Base-by-base conservation (phyloP, 2,113 vertebrate species). In the Piprites chloris region DNA sequence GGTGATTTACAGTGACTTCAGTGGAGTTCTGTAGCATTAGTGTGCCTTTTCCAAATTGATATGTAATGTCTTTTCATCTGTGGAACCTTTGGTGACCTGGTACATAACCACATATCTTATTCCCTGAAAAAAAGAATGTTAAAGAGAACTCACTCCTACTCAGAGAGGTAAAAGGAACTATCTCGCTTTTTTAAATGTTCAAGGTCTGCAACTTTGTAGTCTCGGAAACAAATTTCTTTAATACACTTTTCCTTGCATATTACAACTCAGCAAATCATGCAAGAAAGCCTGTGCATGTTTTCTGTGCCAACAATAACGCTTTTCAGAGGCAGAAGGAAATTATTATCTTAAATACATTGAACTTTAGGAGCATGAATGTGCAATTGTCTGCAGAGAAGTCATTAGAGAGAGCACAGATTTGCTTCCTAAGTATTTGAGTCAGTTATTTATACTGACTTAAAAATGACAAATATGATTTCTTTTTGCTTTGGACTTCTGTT, bases 331-430 rank as follows among this genome's bases (percentile, higher is more conserved):
- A 85, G 49, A 82, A 95, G 71, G 41, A 46, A 85, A 76, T 82
- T 14, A 78, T 89, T 96, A 79, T 69, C 69, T 94, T 87, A 93
- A 95, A 92, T 82, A 78, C 24, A 49, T 72, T 91, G 78, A 91
- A 67, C 30, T 72, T 87, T 37, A 78, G 78, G 63, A 95, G 67
- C 27, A 47, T 46, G 67, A 94, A 85, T 85, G 42, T 62, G 42
- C 82, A 83, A 50, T 88, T 95, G 42, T 92, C 67, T 74, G 74
- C 37, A 76, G 41, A 76, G 62, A 83, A 83, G 58, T 88, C 71
- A 80, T 85, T 88, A 58, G 2, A 2, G 27, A 52, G 37, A 93
- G 37, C 52, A 63, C 7, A 89, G 66, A 61, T 85, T 85, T 94
- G 18, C 78, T 91, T 85, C 87, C 66, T 93, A 44, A 62, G 55